Conservation (phyloP, 2,797 vertebrate species). For the Acipenser transmontanus region DNA sequence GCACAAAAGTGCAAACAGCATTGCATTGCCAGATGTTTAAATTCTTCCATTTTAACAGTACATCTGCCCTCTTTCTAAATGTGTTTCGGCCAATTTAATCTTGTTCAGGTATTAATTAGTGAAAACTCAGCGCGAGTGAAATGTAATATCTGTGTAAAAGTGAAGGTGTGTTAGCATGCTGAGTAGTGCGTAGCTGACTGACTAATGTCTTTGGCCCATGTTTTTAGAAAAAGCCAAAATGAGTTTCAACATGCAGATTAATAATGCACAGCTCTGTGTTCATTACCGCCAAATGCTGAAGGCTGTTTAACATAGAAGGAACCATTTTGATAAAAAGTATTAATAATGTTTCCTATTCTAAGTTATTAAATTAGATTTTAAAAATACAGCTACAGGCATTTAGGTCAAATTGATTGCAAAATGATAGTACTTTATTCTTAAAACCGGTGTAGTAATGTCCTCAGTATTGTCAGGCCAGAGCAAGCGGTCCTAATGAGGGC, state of each 20-base stretch:
- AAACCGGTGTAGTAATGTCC: slow-evolving; percentile 46
- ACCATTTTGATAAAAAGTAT: slow-evolving; percentile 95
- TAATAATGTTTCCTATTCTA: slow-evolving; percentile 99
- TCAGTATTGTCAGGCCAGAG: slow-evolving; percentile 44
- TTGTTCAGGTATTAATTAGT: slow-evolving; percentile 72
- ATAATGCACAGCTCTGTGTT: slow-evolving; percentile 97
- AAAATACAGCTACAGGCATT: slow-evolving; percentile 95
- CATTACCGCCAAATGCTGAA: slow-evolving; percentile 94
- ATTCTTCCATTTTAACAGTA: slow-evolving; percentile 55
- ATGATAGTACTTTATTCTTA: slow-evolving; percentile 85
- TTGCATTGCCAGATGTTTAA: slow-evolving; percentile 57
- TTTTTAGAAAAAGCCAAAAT: slow-evolving; percentile 77
- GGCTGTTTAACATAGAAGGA: slow-evolving; percentile 98
- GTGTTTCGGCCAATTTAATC: slow-evolving; percentile 66
- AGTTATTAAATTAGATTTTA: slow-evolving; percentile 99
- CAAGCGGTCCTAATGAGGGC: slow-evolving; percentile 56
- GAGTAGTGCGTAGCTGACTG: slow-evolving; percentile 41
- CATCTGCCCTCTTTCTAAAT: slow-evolving; percentile 66
- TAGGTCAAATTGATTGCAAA: slow-evolving; percentile 95
- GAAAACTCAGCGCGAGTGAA: slow-evolving; percentile 71
- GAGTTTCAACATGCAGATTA: slow-evolving; percentile 88
- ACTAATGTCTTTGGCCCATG: slow-evolving; percentile 39
- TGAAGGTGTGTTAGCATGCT: slow-evolving; percentile 72
- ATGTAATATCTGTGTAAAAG: slow-evolving; percentile 66
- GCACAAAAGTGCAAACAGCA: slow-evolving; percentile 53